These are phyloP conservation scores for Diplosoma virens DNA, from an alignment of 23 tunicate species.

Conservation along the genomic window DNA sequence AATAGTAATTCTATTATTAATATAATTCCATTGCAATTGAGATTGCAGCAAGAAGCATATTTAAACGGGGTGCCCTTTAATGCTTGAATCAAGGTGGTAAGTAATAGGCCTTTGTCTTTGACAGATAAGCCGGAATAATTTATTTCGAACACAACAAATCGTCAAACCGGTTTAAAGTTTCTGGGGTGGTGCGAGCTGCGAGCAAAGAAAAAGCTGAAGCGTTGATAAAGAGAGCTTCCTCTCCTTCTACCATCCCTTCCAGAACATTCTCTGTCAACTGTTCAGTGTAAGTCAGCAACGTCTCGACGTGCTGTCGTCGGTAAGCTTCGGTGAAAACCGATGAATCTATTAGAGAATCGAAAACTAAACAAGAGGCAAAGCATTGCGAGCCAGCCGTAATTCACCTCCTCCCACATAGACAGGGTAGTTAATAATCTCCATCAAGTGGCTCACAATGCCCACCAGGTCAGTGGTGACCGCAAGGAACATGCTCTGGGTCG, in stretches of 20 bases:
- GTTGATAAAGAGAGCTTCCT: constrained; percentile 74
- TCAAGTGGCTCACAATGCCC: constrained; percentile 76
- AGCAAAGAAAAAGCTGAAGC: constrained; percentile 56
- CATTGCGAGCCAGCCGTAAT: too few relatives aligned
- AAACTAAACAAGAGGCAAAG: too few relatives aligned
- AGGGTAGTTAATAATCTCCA: constrained; percentile 74
- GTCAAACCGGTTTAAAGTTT: constrained; percentile 40
- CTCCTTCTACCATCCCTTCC: constrained; percentile 76
- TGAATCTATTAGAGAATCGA: too few relatives aligned
- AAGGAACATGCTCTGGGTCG: constrained; percentile 59
- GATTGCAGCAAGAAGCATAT: neutral
- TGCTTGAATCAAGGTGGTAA: too few relatives aligned
- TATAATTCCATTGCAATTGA: too few relatives aligned
- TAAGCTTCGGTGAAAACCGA: constrained; percentile 16
- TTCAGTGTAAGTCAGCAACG: constrained; percentile 34
- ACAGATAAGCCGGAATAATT: too few relatives aligned
- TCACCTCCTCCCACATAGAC: constrained; percentile 44
- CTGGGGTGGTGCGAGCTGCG: constrained; percentile 45
- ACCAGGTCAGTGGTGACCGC: constrained; percentile 67
- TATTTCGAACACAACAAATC: too few relatives aligned
- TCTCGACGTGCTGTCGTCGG: constrained; percentile 13
- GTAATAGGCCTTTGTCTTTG: too few relatives aligned
- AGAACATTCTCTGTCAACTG: constrained; percentile 50
- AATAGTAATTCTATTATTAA: too few relatives aligned
- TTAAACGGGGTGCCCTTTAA: too few relatives aligned